Evolutionary conservation across 2,888 invertebrate genomes (phyloP), one percentile per base, ranked within the genome.

Genomic region (Agrotis clavis): DNA sequence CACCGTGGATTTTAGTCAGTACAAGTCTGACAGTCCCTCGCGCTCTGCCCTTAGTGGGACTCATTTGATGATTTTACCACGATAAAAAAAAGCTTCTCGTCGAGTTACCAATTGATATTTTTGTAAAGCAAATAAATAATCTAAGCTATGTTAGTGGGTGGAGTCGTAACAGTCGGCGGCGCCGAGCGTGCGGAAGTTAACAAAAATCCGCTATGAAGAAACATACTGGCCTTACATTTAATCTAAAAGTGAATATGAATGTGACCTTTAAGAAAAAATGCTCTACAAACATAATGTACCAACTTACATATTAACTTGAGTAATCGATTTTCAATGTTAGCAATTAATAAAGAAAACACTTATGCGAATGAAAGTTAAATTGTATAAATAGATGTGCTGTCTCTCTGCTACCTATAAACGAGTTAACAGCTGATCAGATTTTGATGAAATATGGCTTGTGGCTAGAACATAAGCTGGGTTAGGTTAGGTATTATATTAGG

Each of bases 201-300:
- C 82, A 71, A 81, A 83, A 89, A 86, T 88, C 86, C 87, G 85
- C 81, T 85, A 77, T 86, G 85, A 88, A 88, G 86, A 87, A 89
- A 89, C 79, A 73, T 19, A 72, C 68, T 81, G 87, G 77, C 87
- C 90, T 89, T 90, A 84, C 53, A 77, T 77, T 81, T 76, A 84
- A 77, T 86, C 81, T 79, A 82, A 84, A 86, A 77, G 82, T 81
- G 76, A 85, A 87, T 81, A 83, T 77, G 77, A 80, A 81, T 81
- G 78, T 81, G 82, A 84, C 85, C 87, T 84, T 77, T 77, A 83
- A 79, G 41, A 78, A 82, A 71, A 76, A 83, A 67, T 76, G 59
- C 51, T 80, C 62, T 68, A 78, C 74, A 74, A 82, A 75, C 61
- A 77, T 63, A 70, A 74, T 74, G 71, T 77, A 65, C 45, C 19